Evolutionary conservation across 2,113 vertebrate genomes (phyloP), one percentile per base, ranked within the genome.

Genomic region (Proterorhinus semilunaris): DNA sequence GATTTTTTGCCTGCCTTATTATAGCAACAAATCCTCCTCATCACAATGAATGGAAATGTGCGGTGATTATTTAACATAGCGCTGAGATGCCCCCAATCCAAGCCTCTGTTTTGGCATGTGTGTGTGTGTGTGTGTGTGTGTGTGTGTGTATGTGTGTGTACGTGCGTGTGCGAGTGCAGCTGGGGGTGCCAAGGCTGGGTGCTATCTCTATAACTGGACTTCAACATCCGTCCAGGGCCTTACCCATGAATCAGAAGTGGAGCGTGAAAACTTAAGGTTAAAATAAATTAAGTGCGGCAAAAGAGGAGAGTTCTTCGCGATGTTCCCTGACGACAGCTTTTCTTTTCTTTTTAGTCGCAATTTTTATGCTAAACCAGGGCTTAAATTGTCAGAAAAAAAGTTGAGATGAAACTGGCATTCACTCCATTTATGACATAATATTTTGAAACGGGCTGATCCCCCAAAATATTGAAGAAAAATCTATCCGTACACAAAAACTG

Each of bases 21-120:
- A 90, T 84, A 87, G 89, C 83, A 86, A 88, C 87, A 90, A 88
- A 90, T 89, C 83, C 89, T 86, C 82, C 89, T 86, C 82, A 78
- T 48, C 78, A 86, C 84, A 86, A 88, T 88, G 87, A 90, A 90
- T 88, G 85, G 83, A 84, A 90, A 90, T 87, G 79, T 59, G 68
- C 78, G 84, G 87, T 85, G 87, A 88, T 89, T 83, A 88, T 89
- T 89, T 87, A 83, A 85, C 88, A 86, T 80, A 86, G 78, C 53
- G 53, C 53, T 51, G 79, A 70, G 63, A 85, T 83, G 81, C 82
- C 85, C 85, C 75, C 81, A 79, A 77, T 81, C 75, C 69, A 57
- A 76, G 65, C 59, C 52, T 46, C 50, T 54, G 17, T 55, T 10
- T 63, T 45, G 66, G 65, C 69, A 44, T 16, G 27, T 43, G 65